Evolutionary conservation across 2,113 vertebrate species (phyloP).

Genomic region (Syngnathus typhle): DNA sequence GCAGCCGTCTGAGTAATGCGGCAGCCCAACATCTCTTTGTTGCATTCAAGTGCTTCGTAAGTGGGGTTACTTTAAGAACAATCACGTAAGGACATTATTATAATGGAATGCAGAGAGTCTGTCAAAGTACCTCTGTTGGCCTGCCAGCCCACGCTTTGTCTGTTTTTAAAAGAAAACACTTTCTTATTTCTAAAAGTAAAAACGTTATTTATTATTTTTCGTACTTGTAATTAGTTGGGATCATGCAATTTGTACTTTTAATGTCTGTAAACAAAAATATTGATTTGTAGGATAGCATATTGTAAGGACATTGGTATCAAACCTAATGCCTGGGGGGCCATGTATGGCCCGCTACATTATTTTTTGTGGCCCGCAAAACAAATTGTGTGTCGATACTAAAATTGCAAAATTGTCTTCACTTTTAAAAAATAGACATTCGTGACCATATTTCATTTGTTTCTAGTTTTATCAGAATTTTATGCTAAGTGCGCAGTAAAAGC

Average conservation of each 20-base stretch:
- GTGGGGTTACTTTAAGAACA: slow-evolving; percentile 37
- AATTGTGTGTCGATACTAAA: too few relatives aligned
- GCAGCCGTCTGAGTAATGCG: slow-evolving; percentile 28
- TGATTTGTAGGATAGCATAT: background rate
- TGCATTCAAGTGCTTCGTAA: slow-evolving; percentile 31
- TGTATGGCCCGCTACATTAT: too few relatives aligned
- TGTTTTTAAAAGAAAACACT: background rate
- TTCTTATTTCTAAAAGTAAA: background rate
- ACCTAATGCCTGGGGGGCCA: too few relatives aligned
- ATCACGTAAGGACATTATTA: slow-evolving; percentile 19
- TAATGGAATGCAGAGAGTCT: slow-evolving; percentile 17
- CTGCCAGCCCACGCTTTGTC: background rate
- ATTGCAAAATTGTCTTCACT: too few relatives aligned
- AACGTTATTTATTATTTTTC: background rate
- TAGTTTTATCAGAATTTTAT: too few relatives aligned
- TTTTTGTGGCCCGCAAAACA: too few relatives aligned
- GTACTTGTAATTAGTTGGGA: background rate
- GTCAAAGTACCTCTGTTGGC: slow-evolving; percentile 1
- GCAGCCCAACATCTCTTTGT: slow-evolving; percentile 35
- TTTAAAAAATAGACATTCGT: too few relatives aligned
- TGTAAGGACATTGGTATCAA: too few relatives aligned
- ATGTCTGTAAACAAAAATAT: background rate
- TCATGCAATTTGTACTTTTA: background rate
- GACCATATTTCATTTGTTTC: too few relatives aligned
- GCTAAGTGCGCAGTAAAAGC: too few relatives aligned